Base-by-base conservation (phyloP, 2,113 vertebrate species). In the Tachysurus fulvidraco region DNA sequence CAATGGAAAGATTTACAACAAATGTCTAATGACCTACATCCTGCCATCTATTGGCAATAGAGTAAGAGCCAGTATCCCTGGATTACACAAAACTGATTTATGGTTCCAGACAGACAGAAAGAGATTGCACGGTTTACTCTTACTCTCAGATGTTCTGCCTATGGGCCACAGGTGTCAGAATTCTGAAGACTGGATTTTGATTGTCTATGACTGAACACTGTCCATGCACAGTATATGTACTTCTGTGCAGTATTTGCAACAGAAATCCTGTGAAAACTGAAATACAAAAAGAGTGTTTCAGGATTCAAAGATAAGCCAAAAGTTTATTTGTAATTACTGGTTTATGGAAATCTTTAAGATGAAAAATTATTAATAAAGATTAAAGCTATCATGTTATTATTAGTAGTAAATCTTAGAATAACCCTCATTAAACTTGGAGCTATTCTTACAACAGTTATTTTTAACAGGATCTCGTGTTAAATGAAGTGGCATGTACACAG, bases 51-150 rank as follows among this genome's bases (percentile, higher is more conserved):
- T 28, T 50, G 23, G 36, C 21, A 84, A 74, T 19, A 74, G 23
- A 83, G 30, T 59, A 73, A 25, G 59, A 77, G 21, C 84, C 5
- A 65, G 12, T 65, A 59, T 23, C 23, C 28, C 64, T n/a, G 41
- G 12, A 79, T 62, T 54, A 54, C 10, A 25, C 46, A 85, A 19
- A 57, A 28, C 10, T 79, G 54, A 23, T 21, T 23, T 28, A 21
- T 57, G 25, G 46, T 30, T 67, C 30, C 54, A 76, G 54, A 54
- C 77, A 85, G 16, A 57, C 36, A 85, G 1, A 80, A 30, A 85
- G 44, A 64, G 67, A 64, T 36, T 13, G 74, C 25, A 87, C 83
- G 69, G 21, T 50, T 55, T 79, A 79, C n/a, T 79, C 7, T 57
- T 7, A 78, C 23, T 12, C 73, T 52, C 6, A 52, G 50, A 55